A percentile compares a stretch with the other conserved stretches of the same genome.
These are phyloP conservation scores for Holotrichia oblita DNA, from an alignment of 1,140 invertebrate genomes.

Conservation along the genomic window DNA sequence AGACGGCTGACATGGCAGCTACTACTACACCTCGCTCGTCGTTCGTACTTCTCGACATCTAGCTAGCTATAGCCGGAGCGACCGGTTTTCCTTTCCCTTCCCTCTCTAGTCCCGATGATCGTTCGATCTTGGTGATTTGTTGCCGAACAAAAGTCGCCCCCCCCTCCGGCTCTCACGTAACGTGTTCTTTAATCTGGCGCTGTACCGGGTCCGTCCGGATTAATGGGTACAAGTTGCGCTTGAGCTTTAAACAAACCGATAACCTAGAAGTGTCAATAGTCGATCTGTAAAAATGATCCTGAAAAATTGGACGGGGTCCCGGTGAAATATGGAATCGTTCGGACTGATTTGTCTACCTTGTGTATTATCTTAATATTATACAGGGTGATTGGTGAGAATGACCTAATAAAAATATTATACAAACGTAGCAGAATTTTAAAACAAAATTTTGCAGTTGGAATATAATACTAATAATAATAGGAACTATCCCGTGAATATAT, in stretches of 20 bases:
- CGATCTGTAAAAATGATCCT: neutral
- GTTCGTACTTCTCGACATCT: constrained; percentile 33
- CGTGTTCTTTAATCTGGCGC: constrained; percentile 32
- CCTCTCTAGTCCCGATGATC: neutral
- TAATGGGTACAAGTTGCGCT: constrained; percentile 14
- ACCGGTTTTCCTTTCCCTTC: too few relatives aligned
- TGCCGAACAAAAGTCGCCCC: neutral
- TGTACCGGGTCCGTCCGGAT: constrained; percentile 2
- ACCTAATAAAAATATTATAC: too few relatives aligned
- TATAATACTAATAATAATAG: too few relatives aligned
- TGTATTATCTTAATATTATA: too few relatives aligned
- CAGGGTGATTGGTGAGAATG: too few relatives aligned
- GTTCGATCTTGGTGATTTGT: constrained; percentile 22
- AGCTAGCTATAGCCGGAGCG: neutral
- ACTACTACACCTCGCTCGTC: constrained; percentile 26
- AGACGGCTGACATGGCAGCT: constrained; percentile 35
- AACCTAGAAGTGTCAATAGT: neutral
- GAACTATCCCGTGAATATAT: too few relatives aligned
- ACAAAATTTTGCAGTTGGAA: too few relatives aligned
- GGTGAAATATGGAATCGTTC: too few relatives aligned
- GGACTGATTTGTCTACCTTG: too few relatives aligned
- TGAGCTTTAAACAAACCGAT: constrained; percentile 4
- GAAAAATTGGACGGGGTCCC: too few relatives aligned
- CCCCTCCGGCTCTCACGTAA: neutral
- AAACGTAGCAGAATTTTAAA: too few relatives aligned